Conservation (phyloP, 2,888 invertebrate species). For the Carpatolechia fugitivella region DNA sequence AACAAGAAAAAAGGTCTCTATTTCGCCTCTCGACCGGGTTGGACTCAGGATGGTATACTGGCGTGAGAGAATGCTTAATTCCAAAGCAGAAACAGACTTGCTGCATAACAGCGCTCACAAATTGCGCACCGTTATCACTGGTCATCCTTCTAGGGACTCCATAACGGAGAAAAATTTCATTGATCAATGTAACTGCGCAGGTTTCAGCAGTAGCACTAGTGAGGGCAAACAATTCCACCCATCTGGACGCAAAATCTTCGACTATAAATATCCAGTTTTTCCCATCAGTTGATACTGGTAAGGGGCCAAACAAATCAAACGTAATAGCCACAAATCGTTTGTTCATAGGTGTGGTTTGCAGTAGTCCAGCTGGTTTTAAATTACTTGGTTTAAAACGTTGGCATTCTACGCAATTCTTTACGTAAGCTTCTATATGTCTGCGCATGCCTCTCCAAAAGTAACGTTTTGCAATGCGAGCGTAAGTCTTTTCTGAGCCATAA, state of each 20-base stretch:
- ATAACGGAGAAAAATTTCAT: conserved; percentile 32
- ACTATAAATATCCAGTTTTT: conserved; percentile 25
- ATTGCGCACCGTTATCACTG: conserved; percentile 25
- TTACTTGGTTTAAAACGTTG: conserved; percentile 24
- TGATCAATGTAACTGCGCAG: conserved; percentile 31
- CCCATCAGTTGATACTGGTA: conserved; percentile 12
- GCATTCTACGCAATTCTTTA: conserved; percentile 19
- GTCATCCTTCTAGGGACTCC: conserved; percentile 20
- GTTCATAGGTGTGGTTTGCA: conserved; percentile 23
- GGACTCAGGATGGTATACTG: conserved; percentile 34
- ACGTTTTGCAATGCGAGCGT: conserved; percentile 13
- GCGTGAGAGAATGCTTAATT: conserved; percentile 28
- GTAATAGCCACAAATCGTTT: conserved; percentile 21
- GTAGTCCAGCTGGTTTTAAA: conserved; percentile 21
- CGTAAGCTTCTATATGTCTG: conserved; percentile 17
- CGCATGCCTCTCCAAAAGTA: conserved; percentile 26
- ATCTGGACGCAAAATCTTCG: conserved; percentile 25
- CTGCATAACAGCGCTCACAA: conserved; percentile 24
- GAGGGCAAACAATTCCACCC: conserved; percentile 38
- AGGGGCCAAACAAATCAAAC: conserved; percentile 26
- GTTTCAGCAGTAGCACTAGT: conserved; percentile 32
- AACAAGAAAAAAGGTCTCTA: conserved; percentile 22
- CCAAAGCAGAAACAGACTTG: conserved; percentile 18
- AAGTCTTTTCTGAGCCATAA: conserved; percentile 20
- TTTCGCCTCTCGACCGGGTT: conserved; percentile 25